Conservation (phyloP, 37 sponge, comb jelly and placozoan species). For the Geodia barretti region DNA sequence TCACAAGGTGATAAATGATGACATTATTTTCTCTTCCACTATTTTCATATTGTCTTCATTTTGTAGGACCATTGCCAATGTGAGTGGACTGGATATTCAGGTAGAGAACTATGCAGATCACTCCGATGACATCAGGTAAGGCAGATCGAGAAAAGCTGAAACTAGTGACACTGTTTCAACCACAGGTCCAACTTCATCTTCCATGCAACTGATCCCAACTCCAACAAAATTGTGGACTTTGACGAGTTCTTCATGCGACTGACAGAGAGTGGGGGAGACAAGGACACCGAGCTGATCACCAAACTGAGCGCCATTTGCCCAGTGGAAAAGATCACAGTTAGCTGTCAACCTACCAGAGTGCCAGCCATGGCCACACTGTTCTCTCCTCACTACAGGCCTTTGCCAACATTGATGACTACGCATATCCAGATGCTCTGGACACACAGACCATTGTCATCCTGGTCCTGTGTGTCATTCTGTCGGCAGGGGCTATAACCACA, state of each 20-base stretch:
- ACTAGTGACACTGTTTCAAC: background rate
- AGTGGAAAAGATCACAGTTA: background rate
- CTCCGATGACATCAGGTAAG: background rate
- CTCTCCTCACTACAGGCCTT: background rate
- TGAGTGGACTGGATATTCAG: background rate
- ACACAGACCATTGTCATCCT: conserved; percentile 47
- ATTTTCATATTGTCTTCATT: too few species aligned
- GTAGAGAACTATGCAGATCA: background rate
- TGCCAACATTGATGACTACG: conserved; percentile 7
- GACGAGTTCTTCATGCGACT: conserved; percentile 6
- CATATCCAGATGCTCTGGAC: conserved; percentile 19
- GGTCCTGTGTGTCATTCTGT: conserved; percentile 37
- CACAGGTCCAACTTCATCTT: conserved; percentile 46
- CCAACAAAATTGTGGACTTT: conserved; percentile 30
- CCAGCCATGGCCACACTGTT: background rate
- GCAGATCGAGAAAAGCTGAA: background rate
- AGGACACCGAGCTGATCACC: background rate
- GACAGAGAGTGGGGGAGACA: background rate
- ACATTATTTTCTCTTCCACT: too few species aligned
- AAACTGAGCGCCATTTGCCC: background rate
- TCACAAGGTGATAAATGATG: background rate
- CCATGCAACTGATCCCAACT: conserved; percentile 36
- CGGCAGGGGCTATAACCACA: conserved; percentile 25
- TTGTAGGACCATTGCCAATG: background rate
- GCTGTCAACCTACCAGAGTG: background rate